Evolutionary conservation across 2,113 vertebrate species (phyloP), one percentile per base, ranked within the genome.

Genomic region (Taurulus bubalis): DNA sequence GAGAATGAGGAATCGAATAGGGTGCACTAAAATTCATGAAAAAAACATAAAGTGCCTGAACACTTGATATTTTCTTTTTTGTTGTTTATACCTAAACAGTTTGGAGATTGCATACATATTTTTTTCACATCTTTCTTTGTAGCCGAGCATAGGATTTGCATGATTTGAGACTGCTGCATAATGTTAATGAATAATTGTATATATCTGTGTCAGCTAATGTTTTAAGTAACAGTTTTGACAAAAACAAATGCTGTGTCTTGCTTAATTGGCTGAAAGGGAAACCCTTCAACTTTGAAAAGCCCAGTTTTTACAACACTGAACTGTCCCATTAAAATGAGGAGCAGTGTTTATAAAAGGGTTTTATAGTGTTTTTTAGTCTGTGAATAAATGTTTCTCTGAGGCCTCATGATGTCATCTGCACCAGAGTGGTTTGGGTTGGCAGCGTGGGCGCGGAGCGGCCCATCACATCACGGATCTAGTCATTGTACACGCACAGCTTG

Each of bases 401-500:
- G 45, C 42, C 12, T 72, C 8, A 53, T 63, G 51, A 56, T 0
- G 6, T 73, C 40, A 2, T 30, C 47, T 22, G 18, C 30, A 1
- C 0, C 7, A 59, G 1, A 6, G 69, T 49, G 8, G 36, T 72
- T 24, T 32, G 2, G 2, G 72, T 53, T 26, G 72, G 20, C 8
- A 18, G 1, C 9, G 32, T 20, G 3, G 87, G 74, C 2, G 3
- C 1, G 40, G 73, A 75, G 10, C 0, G 18, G 20, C 18, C 40
- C 89, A 89, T 92, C 63, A 90, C 67, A 0, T 0, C 0, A 0
- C 49, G 32, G 80, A 92, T 92, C 92, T 90, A 90, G 26, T 12
- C 0, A 6, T 67, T 90, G 87, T 92, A 92, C 16, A 0, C 1
- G 78, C 91, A 92, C 73, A 93, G 22, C 53, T 91, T 87, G 64